phyloP scores from a whole-genome alignment of 2,888 invertebrate genomes.

The Leptopilina drosophilae region DNA sequence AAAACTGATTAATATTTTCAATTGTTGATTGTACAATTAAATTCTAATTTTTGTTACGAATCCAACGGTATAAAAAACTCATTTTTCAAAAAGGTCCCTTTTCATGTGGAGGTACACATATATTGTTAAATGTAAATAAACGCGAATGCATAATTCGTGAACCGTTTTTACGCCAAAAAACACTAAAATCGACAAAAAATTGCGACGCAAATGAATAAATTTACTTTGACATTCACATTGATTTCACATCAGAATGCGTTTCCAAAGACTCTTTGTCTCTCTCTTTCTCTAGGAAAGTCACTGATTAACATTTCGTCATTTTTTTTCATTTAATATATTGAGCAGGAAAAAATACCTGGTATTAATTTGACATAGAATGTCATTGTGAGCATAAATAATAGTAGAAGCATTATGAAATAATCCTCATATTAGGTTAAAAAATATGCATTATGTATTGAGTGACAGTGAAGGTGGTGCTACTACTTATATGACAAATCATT shows the following conservation, averaged over 20 bases:
- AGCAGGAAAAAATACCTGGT: not conserved
- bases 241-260: constrained; percentile 12
- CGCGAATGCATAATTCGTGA: not conserved
- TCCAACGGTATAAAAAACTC: too few relatives aligned
- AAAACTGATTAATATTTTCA: too few relatives aligned
- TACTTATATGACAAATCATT: constrained; percentile 8
- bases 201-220: constrained; percentile 1
- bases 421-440: constrained; percentile 2
- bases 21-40: too few relatives aligned
- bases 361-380: not conserved
- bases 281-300: not conserved
- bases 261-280: not conserved
- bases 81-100: too few relatives aligned
- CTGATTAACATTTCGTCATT: constrained; percentile 7
- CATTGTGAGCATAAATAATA: constrained; percentile 3
- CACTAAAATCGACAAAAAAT: not conserved
- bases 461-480: constrained; percentile 23
- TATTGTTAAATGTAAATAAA: not conserved
- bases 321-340: not conserved
- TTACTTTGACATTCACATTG: constrained; percentile 23
- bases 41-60: too few relatives aligned
- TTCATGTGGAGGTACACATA: too few relatives aligned
- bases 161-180: not conserved
- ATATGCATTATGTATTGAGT: not conserved
- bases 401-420: constrained; percentile 17